Evolutionary conservation across 2,113 vertebrate species (phyloP).

Genomic region (Craseonycteris thonglongyai): DNA sequence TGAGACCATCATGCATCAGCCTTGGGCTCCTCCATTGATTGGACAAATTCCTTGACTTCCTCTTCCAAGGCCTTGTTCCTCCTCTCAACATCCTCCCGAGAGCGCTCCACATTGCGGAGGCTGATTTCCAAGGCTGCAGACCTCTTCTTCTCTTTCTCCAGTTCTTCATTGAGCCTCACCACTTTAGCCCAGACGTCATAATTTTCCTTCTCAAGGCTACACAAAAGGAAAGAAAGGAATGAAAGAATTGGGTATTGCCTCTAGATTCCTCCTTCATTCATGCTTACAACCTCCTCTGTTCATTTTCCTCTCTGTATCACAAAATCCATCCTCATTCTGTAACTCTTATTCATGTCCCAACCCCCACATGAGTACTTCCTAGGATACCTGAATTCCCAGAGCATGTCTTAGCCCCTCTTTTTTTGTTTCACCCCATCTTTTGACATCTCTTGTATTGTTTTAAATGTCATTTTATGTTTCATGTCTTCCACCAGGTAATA

Average conservation of each 20-base stretch:
- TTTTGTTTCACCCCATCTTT: neutral
- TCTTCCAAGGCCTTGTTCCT: constrained; percentile 83
- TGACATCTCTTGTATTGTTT: neutral
- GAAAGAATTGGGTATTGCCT: neutral
- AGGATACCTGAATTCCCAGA: neutral
- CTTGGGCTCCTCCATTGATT: constrained; percentile 51
- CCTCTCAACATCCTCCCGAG: constrained; percentile 80
- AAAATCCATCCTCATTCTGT: neutral
- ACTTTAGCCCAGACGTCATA: constrained; percentile 86
- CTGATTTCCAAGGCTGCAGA: constrained; percentile 82
- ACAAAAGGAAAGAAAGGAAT: neutral
- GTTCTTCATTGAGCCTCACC: constrained; percentile 82
- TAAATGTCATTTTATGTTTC: neutral
- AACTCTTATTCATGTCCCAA: neutral
- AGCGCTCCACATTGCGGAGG: constrained; percentile 76
- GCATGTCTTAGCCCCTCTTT: neutral
- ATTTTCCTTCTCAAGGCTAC: constrained; percentile 89
- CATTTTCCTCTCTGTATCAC: neutral
- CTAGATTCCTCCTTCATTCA: neutral
- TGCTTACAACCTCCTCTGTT: neutral
- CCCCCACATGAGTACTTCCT: neutral
- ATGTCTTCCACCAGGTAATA: neutral
- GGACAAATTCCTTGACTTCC: constrained; percentile 82
- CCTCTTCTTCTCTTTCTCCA: constrained; percentile 83
- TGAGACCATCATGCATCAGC: neutral